These are phyloP conservation scores for Cryptocephalus primarius DNA, from an alignment of 2,888 invertebrate genomes.

Conservation along the genomic window DNA sequence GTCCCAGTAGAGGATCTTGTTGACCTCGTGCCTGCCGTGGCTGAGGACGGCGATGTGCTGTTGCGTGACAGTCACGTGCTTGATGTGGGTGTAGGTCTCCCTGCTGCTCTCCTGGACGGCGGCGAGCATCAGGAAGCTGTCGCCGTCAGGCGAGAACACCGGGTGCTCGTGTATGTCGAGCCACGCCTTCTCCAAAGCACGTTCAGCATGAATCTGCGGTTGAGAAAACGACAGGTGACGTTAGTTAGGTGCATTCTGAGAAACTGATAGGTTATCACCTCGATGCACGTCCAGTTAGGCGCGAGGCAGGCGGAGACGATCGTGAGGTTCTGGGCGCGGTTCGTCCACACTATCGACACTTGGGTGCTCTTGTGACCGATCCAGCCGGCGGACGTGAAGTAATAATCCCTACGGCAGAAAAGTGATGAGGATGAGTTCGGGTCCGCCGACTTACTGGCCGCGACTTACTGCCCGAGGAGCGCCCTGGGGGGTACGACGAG, in stretches of 20 bases:
- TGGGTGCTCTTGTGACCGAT: constrained; percentile 66
- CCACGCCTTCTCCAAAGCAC: constrained; percentile 78
- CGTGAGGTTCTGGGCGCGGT: constrained; percentile 84
- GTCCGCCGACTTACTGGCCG: too few relatives aligned
- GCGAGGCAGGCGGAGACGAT: constrained; percentile 77
- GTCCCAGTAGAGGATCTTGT: constrained; percentile 76
- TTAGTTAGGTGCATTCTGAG: neutral
- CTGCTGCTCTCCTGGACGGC: constrained; percentile 75
- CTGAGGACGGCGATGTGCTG: constrained; percentile 77
- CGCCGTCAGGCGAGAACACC: constrained; percentile 72
- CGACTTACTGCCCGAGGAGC: constrained; percentile 68
- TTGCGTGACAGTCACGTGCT: constrained; percentile 71
- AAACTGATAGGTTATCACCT: constrained; percentile 44
- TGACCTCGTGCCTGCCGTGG: constrained; percentile 77
- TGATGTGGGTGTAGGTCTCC: constrained; percentile 80
- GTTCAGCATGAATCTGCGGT: constrained; percentile 64
- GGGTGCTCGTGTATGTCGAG: constrained; percentile 76
- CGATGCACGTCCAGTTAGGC: constrained; percentile 73
- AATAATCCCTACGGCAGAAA: constrained; percentile 62
- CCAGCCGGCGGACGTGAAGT: constrained; percentile 88
- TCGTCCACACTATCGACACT: constrained; percentile 85
- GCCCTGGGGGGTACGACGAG: constrained; percentile 63
- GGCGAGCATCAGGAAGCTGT: constrained; percentile 71
- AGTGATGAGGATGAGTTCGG: constrained; percentile 6
- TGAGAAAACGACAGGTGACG: constrained; percentile 1